Conservation (phyloP, 2,888 invertebrate genomes). For the Trichacis sp. region DNA sequence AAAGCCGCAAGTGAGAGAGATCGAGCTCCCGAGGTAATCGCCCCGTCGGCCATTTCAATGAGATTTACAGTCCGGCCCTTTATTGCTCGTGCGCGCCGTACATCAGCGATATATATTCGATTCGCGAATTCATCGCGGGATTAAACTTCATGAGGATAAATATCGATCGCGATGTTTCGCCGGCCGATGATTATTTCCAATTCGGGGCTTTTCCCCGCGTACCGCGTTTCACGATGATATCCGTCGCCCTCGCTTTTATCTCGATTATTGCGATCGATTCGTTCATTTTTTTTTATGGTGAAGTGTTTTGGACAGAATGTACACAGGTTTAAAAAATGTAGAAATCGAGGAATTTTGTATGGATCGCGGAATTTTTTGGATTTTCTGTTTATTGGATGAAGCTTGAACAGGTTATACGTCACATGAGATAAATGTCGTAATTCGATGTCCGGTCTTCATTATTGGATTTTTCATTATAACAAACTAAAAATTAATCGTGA, state of each 20-base stretch:
- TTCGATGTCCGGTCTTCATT: too few relatives aligned
- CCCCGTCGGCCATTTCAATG: constrained; percentile 9
- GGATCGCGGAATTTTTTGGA: too few relatives aligned
- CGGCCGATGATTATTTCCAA: background rate
- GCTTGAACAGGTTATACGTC: too few relatives aligned
- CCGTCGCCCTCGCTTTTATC: background rate
- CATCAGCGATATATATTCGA: background rate
- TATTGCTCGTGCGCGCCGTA: background rate
- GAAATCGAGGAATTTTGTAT: too few relatives aligned
- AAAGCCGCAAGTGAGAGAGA: background rate
- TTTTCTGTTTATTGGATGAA: too few relatives aligned
- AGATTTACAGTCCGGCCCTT: constrained; percentile 2
- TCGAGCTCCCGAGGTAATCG: background rate
- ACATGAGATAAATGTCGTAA: too few relatives aligned
- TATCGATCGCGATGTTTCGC: background rate
- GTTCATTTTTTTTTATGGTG: too few relatives aligned
- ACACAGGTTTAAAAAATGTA: too few relatives aligned
- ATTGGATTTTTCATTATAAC: too few relatives aligned
- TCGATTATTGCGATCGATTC: background rate
- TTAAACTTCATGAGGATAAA: background rate
- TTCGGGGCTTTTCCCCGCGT: background rate
- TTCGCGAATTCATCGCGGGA: background rate
- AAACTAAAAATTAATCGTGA: too few relatives aligned
- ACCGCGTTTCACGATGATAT: background rate
- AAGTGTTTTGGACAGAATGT: too few relatives aligned